Conservation (phyloP, 1,140 invertebrate species). For the Drosophila ironensis region DNA sequence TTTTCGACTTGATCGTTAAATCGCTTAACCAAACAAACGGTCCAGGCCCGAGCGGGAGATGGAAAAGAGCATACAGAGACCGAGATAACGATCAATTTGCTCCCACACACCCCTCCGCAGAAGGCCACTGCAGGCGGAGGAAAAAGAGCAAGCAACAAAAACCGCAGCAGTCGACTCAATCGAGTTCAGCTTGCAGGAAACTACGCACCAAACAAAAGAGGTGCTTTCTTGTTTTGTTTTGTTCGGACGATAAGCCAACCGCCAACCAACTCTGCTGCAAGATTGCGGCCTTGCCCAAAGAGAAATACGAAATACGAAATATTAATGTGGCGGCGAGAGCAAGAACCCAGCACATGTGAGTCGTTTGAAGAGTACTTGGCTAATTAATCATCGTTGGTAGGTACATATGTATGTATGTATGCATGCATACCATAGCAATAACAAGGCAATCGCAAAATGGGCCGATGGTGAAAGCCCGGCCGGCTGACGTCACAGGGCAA, state of each 20-base stretch:
- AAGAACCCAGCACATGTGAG: slow-evolving; percentile 23
- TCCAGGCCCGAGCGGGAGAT: neutral
- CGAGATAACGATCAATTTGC: neutral
- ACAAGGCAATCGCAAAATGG: slow-evolving; percentile 7
- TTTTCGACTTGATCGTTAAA: slow-evolving; percentile 50
- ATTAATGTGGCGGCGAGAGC: slow-evolving; percentile 2
- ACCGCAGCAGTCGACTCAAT: slow-evolving; percentile 7
- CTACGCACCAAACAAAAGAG: slow-evolving; percentile 22
- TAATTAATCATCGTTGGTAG: slow-evolving; percentile 65
- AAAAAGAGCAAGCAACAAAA: no score
- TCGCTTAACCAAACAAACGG: slow-evolving; percentile 28
- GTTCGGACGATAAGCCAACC: slow-evolving; percentile 56
- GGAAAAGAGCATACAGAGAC: no score
- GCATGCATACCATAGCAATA: slow-evolving; percentile 26
- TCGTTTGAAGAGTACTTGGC: slow-evolving; percentile 51
- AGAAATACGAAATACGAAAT: slow-evolving; percentile 3
- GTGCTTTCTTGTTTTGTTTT: slow-evolving; percentile 33
- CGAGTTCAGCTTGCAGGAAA: slow-evolving; percentile 4
- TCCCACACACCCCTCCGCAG: neutral
- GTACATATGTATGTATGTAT: no score
- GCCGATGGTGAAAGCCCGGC: slow-evolving; percentile 6
- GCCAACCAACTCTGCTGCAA: slow-evolving; percentile 51
- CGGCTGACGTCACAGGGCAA: slow-evolving; percentile 22
- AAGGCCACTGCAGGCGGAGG: slow-evolving; percentile 19
- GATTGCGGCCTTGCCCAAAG: slow-evolving; percentile 27